Percentiles rank a stretch among this genome's conserved stretches.
These are phyloP conservation scores for Automeris io DNA, from an alignment of 2,888 invertebrate species.

Conservation along the genomic window DNA sequence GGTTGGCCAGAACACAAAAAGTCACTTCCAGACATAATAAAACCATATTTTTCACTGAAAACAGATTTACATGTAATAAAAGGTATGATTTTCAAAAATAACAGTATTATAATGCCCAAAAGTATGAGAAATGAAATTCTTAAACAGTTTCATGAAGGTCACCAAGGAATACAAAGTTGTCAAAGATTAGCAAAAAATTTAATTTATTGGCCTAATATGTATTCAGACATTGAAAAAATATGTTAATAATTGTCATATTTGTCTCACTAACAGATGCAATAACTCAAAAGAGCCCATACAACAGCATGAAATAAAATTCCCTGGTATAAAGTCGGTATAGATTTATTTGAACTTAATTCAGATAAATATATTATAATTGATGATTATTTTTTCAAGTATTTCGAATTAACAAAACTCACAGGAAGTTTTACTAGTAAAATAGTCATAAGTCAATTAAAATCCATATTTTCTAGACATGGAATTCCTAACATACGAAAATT, in stretches of 20 bases:
- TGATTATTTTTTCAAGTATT: no score
- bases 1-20: background rate
- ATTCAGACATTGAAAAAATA: slow-evolving; percentile 1
- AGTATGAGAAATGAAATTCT: slow-evolving; percentile 14
- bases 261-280: slow-evolving; percentile 7
- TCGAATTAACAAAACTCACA: background rate
- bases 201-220: background rate
- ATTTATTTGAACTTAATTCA: background rate
- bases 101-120: slow-evolving; percentile 13
- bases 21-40: background rate
- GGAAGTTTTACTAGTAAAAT: slow-evolving; percentile 4
- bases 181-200: slow-evolving; percentile 17
- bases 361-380: no score
- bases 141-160: slow-evolving; percentile 15
- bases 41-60: background rate
- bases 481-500: slow-evolving; percentile 12
- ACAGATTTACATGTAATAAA: background rate
- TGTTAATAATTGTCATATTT: background rate
- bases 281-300: slow-evolving; percentile 17
- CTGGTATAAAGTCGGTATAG: slow-evolving; percentile 15
- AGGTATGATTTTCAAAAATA: slow-evolving; percentile 9
- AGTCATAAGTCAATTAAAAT: slow-evolving; percentile 14
- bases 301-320: slow-evolving; percentile 14
- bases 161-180: slow-evolving; percentile 16
- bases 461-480: slow-evolving; percentile 16